phyloP scores from a whole-genome alignment of 2,797 vertebrate genomes.

The Corythornis leucogaster region DNA sequence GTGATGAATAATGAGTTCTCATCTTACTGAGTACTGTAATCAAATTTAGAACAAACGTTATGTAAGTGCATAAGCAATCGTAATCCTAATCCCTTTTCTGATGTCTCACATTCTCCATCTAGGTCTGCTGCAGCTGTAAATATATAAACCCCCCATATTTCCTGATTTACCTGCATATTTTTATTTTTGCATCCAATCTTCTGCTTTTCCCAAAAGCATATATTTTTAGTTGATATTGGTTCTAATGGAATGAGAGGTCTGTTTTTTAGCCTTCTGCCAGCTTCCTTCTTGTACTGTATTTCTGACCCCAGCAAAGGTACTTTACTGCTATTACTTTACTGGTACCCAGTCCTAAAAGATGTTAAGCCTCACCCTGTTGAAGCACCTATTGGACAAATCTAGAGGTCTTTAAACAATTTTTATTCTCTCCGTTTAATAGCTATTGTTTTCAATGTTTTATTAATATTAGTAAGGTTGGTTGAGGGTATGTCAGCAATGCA shows the following conservation, averaged over 20 bases:
- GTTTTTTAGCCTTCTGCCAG: not conserved
- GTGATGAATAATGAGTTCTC: conserved; percentile 17
- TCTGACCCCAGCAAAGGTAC: not conserved
- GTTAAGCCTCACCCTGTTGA: not conserved
- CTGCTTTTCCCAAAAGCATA: not conserved
- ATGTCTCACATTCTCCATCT: conserved; percentile 45
- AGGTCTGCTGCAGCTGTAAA: conserved; percentile 48
- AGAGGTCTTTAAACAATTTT: not conserved
- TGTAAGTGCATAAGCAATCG: conserved; percentile 50
- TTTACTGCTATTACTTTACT: not conserved
- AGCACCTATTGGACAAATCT: not conserved
- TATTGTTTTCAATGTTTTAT: not conserved
- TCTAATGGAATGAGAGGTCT: not conserved
- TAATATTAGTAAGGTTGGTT: not conserved
- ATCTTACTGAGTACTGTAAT: conserved; percentile 55
- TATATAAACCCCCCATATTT: conserved; percentile 60
- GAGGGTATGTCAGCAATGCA: not conserved
- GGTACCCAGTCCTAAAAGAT: not conserved
- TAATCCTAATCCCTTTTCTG: conserved; percentile 61
- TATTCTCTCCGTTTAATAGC: not conserved
- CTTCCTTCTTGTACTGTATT: not conserved
- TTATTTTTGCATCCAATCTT: not conserved
- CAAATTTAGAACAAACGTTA: conserved; percentile 52
- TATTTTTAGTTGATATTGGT: not conserved
- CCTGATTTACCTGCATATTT: conserved; percentile 1